Percentiles rank a stretch among this genome's conserved stretches.
Conservation (phyloP, 1,140 invertebrate species). For the Aphaenogaster ashmeadi region DNA sequence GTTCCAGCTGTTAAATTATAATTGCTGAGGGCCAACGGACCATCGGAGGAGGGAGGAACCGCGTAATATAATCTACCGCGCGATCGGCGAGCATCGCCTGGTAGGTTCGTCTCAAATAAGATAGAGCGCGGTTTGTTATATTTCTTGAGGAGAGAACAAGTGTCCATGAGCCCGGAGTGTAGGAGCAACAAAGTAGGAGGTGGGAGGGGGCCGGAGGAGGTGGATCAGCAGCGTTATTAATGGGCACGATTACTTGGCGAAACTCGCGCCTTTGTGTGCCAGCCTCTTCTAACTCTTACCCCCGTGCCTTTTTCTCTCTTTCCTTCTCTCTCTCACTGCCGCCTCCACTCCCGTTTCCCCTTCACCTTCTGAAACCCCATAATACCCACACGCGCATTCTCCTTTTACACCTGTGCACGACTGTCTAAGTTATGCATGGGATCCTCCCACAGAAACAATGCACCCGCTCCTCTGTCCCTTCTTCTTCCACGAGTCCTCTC, state of each 20-base stretch:
- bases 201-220: constrained; percentile 66
- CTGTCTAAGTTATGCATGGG: constrained; percentile 85
- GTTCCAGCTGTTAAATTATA: constrained; percentile 26
- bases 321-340: constrained; percentile 12
- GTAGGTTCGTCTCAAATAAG: constrained; percentile 56
- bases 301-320: neutral
- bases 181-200: constrained; percentile 36
- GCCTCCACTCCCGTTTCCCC: constrained; percentile 53
- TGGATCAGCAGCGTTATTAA: constrained; percentile 83
- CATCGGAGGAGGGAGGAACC: neutral
- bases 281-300: constrained; percentile 66
- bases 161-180: constrained; percentile 47
- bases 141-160: constrained; percentile 57
- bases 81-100: constrained; percentile 36
- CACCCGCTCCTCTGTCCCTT: constrained; percentile 74
- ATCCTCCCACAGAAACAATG: constrained; percentile 87
- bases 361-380: constrained; percentile 71
- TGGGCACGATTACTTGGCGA: constrained; percentile 85
- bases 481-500: constrained; percentile 18
- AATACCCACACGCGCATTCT: constrained; percentile 80
- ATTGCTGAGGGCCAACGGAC: neutral
- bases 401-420: constrained; percentile 86
- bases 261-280: constrained; percentile 82
- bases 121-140: constrained; percentile 60
- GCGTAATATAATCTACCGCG: constrained; percentile 52